These are phyloP conservation scores for Mycetomoellerius zeteki DNA, from an alignment of 1,140 invertebrate genomes.

Conservation along the genomic window DNA sequence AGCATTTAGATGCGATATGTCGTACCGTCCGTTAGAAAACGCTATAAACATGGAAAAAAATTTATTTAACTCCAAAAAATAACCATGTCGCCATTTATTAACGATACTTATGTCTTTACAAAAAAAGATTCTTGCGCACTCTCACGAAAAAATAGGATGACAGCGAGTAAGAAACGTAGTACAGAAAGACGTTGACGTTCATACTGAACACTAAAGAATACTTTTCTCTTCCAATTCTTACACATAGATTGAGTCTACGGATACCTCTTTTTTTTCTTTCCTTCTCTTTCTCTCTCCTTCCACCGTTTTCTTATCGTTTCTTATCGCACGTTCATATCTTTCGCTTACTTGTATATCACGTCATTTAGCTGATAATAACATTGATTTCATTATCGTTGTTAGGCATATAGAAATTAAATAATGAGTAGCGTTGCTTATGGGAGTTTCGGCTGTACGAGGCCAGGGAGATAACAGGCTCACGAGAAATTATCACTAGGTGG, in stretches of 20 bases:
- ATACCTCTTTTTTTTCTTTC: conserved; percentile 36
- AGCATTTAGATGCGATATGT: conserved; percentile 65
- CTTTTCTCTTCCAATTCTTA: conserved; percentile 64
- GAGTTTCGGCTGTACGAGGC: conserved; percentile 69
- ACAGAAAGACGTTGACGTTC: conserved; percentile 72
- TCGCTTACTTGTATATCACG: conserved; percentile 71
- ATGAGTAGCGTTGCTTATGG: conserved; percentile 68
- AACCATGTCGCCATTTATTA: conserved; percentile 69
- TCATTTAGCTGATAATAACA: conserved; percentile 71
- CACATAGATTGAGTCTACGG: conserved; percentile 67
- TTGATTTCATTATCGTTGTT: conserved; percentile 75
- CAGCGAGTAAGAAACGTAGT: conserved; percentile 73
- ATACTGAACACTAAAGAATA: conserved; percentile 74
- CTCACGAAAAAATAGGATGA: conserved; percentile 69
- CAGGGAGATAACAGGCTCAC: conserved; percentile 80
- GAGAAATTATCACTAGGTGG: conserved; percentile 83
- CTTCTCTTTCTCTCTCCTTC: conserved; percentile 10
- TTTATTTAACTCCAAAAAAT: conserved; percentile 69
- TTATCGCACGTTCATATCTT: conserved; percentile 52
- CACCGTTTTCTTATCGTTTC: background rate
- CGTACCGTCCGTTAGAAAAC: conserved; percentile 63
- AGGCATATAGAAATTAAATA: conserved; percentile 77
- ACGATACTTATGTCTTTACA: conserved; percentile 70
- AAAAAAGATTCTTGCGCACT: conserved; percentile 65
- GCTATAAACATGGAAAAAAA: conserved; percentile 74